These are phyloP conservation scores for Apamea crenata DNA, from an alignment of 2,888 invertebrate species.

Conservation along the genomic window DNA sequence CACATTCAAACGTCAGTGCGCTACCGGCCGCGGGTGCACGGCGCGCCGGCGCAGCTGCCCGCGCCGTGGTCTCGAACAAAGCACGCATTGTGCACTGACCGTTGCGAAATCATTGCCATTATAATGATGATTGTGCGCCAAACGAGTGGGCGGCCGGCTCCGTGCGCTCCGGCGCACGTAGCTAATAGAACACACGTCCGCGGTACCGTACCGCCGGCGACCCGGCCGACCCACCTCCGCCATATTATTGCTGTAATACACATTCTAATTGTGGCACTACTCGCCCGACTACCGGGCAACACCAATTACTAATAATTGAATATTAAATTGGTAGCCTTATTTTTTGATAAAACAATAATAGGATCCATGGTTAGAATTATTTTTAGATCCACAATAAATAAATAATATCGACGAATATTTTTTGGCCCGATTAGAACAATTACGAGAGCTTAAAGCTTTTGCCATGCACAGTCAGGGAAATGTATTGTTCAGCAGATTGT, in stretches of 20 bases:
- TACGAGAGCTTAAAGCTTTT: neutral
- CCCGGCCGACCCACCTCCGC: conserved; percentile 41
- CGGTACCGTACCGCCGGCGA: conserved; percentile 27
- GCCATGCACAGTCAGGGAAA: neutral
- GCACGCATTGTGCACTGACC: conserved; percentile 69
- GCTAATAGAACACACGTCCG: conserved; percentile 39
- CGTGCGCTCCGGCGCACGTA: conserved; percentile 40
- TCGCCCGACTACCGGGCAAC: conserved; percentile 60
- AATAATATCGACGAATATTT: conserved; percentile 7
- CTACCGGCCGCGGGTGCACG: neutral
- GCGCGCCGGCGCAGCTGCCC: conserved; percentile 65
- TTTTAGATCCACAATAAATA: conserved; percentile 9
- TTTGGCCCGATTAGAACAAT: neutral
- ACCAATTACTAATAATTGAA: conserved; percentile 63
- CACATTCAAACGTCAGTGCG: conserved; percentile 26
- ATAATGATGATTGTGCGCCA: conserved; percentile 52
- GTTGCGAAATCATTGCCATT: conserved; percentile 59
- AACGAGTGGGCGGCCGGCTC: conserved; percentile 56
- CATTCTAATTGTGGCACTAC: conserved; percentile 52
- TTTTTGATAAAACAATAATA: conserved; percentile 54
- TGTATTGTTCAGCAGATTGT: neutral
- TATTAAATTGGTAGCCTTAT: conserved; percentile 51
- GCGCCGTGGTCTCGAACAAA: conserved; percentile 48
- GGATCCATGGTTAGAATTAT: neutral
- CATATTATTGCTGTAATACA: conserved; percentile 59